A percentile compares a stretch with the other conserved stretches of the same genome.
Conservation (phyloP, 2,888 invertebrate species). For the Caenorhabditis zanzibari region DNA sequence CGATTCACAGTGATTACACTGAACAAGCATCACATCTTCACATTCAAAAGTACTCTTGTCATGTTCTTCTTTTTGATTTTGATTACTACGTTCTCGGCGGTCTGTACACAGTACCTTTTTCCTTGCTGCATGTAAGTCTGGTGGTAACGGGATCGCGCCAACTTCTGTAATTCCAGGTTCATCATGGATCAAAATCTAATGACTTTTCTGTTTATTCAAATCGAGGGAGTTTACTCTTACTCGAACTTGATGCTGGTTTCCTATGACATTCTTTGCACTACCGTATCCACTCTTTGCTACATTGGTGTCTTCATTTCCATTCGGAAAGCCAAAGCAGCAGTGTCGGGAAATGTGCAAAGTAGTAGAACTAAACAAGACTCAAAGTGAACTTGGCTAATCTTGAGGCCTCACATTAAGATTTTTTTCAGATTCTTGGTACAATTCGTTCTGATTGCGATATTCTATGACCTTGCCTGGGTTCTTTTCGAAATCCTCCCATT, state of each 20-base stretch:
- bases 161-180: conserved; percentile 6
- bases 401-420: too few relatives aligned
- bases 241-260: conserved; percentile 32
- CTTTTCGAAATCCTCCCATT: conserved; percentile 26
- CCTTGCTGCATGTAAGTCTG: conserved; percentile 29
- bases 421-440: conserved; percentile 31
- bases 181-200: conserved; percentile 19
- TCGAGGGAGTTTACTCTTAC: conserved; percentile 19
- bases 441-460: conserved; percentile 24
- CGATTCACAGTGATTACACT: conserved; percentile 10
- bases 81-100: background rate
- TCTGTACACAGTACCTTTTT: background rate
- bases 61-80: conserved; percentile 15
- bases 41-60: conserved; percentile 6
- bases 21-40: conserved; percentile 29
- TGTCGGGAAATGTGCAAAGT: background rate
- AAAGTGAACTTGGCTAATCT: background rate
- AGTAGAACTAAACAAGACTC: background rate
- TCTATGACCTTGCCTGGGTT: conserved; percentile 15
- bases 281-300: conserved; percentile 34
- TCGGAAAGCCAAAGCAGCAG: background rate
- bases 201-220: conserved; percentile 12
- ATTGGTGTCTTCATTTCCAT: conserved; percentile 10
- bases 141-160: background rate
- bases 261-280: conserved; percentile 18